Evolutionary conservation across 2,888 invertebrate species (phyloP).

Genomic region (Dioctria linearis): DNA sequence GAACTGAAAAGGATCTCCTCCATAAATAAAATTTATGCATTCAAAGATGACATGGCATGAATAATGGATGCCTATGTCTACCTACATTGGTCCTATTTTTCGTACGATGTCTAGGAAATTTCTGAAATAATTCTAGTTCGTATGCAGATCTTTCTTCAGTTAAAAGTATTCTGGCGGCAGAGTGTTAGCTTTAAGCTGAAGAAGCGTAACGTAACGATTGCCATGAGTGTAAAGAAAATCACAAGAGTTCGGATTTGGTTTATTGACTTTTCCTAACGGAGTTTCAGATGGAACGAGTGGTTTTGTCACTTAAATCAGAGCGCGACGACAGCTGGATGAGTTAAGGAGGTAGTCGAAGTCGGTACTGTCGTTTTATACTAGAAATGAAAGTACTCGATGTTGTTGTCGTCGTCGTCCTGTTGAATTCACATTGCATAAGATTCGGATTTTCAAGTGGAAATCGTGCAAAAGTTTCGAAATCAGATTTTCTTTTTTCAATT

Average conservation of each 20-base stretch:
- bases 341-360: not conserved
- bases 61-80: conserved; percentile 23
- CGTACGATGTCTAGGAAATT: not conserved
- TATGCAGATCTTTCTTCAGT: not conserved
- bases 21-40: conserved; percentile 17
- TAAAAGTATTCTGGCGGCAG: conserved; percentile 1
- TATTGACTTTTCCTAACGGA: not conserved
- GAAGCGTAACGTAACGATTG: not conserved
- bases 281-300: not conserved
- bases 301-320: not conserved
- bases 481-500: no score
- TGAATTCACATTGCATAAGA: no score
- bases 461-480: no score
- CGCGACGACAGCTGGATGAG: not conserved
- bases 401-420: no score
- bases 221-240: not conserved
- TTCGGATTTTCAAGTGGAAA: no score
- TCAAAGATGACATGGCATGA: conserved; percentile 23
- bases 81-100: not conserved
- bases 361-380: not conserved
- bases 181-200: not conserved
- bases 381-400: conserved; percentile 3
- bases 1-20: not conserved
- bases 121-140: not conserved
- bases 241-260: conserved; percentile 1